Evolutionary conservation across 2,113 vertebrate species (phyloP), one percentile per base, ranked within the genome.

Genomic region (Lophius piscatorius): DNA sequence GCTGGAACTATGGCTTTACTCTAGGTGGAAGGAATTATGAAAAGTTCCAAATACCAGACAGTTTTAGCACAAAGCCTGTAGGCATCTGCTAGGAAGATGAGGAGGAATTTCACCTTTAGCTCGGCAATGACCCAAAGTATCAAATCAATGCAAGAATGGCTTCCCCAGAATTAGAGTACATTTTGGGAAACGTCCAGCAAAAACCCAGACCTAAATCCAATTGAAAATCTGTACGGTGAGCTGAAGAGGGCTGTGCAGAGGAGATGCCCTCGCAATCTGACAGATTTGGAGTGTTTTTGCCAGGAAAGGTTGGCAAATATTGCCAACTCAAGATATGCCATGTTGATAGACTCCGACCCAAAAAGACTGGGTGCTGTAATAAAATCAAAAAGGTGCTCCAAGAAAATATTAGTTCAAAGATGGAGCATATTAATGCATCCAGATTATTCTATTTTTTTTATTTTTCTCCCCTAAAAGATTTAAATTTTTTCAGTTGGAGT

Each of bases 271-370:
- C 10, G 8, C 33, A 52, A 10, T 52, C 20, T 52, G 33, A 36
- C 20, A 52, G 14, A 52, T 16, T 36, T 51, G 49, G 21, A 51
- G 33, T 14, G 3, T n/a, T 36, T 36, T 23, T 51, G 21, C 20
- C 22, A 35, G 3, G 18, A 51, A 51, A 6, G 13, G 18, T 23
- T 12, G 31, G 34, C 14, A 39, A 26, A 54, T 39, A 17, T 39
- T 16, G 16, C 8, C 36, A 16, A 39, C 14, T 17, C 12, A 35
- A 39, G 36, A 39, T 39, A n/a, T 16, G 14, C 36, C n/a, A 17
- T 39, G n/a, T n/a, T 39, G 36, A 39, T 39, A 39, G 36, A 39
- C 36, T 39, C n/a, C 36, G n/a, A 39, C 13, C 36, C n/a, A 39
- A 7, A 4, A 6, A 39, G n/a, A 7, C 33, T 35, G 33, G 14